phyloP scores from a whole-genome alignment of 2,797 vertebrate genomes.

The Allenopithecus nigroviridis region DNA sequence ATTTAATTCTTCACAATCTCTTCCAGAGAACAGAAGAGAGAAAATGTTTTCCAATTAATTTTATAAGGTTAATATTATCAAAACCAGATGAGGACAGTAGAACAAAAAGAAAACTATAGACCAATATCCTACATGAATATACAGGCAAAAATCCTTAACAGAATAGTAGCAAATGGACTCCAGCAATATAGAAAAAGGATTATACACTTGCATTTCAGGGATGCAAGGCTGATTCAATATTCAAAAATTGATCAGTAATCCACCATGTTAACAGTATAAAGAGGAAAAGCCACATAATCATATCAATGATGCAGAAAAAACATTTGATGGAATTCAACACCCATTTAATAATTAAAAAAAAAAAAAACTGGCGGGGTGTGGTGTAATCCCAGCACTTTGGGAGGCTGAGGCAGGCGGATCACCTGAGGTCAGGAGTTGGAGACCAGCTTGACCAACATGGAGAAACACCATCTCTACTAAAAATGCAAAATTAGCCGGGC shows the following conservation, averaged over 20 bases:
- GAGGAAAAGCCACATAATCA: neutral
- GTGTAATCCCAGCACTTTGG: neutral
- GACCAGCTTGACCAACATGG: neutral
- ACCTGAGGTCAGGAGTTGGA: neutral
- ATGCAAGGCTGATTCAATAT: neutral
- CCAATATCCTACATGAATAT: neutral
- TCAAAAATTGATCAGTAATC: neutral
- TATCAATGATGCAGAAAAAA: neutral
- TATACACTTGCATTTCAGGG: neutral
- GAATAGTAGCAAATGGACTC: neutral
- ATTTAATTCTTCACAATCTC: neutral
- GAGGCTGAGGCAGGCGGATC: neutral
- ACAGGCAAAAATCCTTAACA: neutral
- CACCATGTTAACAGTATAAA: neutral
- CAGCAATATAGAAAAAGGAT: neutral
- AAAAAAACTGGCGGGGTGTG: neutral
- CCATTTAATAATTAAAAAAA: neutral
- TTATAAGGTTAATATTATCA: neutral
- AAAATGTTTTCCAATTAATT: slow-evolving; percentile 7
- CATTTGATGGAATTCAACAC: neutral
- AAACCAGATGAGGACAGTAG: slow-evolving; percentile 7
- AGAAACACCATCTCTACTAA: neutral
- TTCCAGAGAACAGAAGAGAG: slow-evolving; percentile 27
- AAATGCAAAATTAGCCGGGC: neutral
- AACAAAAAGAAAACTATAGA: neutral